These are phyloP conservation scores for Strigamia maritima DNA, from an alignment of 2,888 invertebrate species.

Conservation along the genomic window DNA sequence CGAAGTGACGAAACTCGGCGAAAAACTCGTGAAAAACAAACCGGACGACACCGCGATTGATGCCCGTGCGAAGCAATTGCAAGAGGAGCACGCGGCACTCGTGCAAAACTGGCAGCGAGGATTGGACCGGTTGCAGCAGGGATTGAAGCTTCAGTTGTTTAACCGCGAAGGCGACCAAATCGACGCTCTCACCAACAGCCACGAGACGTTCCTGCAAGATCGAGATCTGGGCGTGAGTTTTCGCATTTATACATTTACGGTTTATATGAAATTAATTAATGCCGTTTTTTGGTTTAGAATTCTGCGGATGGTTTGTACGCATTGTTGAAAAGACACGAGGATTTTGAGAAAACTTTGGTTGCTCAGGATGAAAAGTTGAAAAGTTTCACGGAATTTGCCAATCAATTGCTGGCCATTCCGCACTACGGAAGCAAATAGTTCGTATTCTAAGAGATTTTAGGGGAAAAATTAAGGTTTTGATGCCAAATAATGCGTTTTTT, in stretches of 20 bases:
- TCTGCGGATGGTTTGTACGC: slow-evolving; percentile 90
- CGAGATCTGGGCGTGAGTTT: slow-evolving; percentile 75
- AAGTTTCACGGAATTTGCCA: slow-evolving; percentile 76
- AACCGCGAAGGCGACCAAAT: slow-evolving; percentile 96
- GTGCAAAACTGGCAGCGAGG: slow-evolving; percentile 79
- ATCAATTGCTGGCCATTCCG: slow-evolving; percentile 69
- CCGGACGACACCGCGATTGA: slow-evolving; percentile 72
- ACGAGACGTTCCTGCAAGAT: slow-evolving; percentile 89
- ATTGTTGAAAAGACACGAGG: slow-evolving; percentile 84
- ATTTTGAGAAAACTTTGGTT: slow-evolving; percentile 83
- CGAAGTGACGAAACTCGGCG: slow-evolving; percentile 50
- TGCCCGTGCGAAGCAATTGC: slow-evolving; percentile 68
- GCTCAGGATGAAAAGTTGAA: slow-evolving; percentile 90
- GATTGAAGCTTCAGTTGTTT: slow-evolving; percentile 83
- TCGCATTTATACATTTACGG: not conserved
- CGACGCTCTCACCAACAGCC: slow-evolving; percentile 89
- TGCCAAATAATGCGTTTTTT: too few species aligned
- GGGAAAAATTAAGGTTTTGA: too few species aligned
- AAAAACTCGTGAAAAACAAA: slow-evolving; percentile 57
- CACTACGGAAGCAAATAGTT: slow-evolving; percentile 79
- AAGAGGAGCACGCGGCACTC: slow-evolving; percentile 72
- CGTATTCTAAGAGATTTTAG: too few species aligned
- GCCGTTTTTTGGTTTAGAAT: slow-evolving; percentile 57
- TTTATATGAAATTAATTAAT: not conserved
- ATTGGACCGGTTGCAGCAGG: slow-evolving; percentile 78